phyloP scores from a whole-genome alignment of 2,888 invertebrate species.

The Acanthoscelides obtectus region DNA sequence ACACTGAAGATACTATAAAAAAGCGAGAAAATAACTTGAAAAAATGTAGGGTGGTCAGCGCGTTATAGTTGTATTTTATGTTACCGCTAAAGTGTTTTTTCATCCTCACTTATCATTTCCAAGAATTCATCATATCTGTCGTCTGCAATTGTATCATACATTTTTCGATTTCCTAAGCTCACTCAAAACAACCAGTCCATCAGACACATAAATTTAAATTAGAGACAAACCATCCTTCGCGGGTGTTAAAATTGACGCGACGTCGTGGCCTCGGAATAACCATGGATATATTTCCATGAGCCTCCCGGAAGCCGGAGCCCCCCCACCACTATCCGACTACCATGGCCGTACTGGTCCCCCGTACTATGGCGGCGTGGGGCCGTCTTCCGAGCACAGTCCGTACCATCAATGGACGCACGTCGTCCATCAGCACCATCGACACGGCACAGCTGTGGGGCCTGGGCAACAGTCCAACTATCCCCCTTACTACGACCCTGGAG shows the following conservation, averaged over 20 bases:
- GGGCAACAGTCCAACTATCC: constrained; percentile 2
- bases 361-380: neutral
- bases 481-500: constrained; percentile 10
- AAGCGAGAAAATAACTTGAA: too few species aligned
- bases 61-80: too few species aligned
- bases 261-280: constrained; percentile 50
- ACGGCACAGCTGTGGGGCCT: neutral
- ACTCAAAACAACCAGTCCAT: neutral
- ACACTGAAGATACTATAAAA: too few species aligned
- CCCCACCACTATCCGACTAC: constrained; percentile 18
- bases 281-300: constrained; percentile 57
- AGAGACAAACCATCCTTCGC: neutral
- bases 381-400: constrained; percentile 6
- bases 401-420: constrained; percentile 11
- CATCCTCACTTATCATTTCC: too few species aligned
- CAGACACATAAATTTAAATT: neutral
- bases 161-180: neutral
- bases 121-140: too few species aligned
- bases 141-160: neutral
- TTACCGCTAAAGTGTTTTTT: too few species aligned
- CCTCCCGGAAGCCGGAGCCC: constrained; percentile 29
- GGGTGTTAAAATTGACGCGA: constrained; percentile 40
- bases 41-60: too few species aligned
- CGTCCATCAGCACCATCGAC: constrained; percentile 7
- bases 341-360: constrained; percentile 6